Percentiles rank a stretch among this genome's conserved stretches.
These are phyloP conservation scores for Ischnus inquisitorius DNA, from an alignment of 2,888 invertebrate genomes.

Conservation along the genomic window DNA sequence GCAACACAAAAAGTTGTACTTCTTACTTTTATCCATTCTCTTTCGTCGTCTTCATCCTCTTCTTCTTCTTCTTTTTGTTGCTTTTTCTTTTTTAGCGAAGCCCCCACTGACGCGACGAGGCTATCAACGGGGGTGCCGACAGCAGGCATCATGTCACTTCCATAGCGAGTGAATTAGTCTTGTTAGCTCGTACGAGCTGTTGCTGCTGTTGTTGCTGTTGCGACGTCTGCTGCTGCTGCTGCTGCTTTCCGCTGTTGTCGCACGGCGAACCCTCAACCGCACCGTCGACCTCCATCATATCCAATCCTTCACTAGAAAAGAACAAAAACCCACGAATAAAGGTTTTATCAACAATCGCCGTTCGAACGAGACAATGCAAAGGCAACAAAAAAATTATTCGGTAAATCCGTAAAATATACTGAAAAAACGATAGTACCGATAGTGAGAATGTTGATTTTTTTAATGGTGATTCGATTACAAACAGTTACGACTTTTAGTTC, in stretches of 20 bases:
- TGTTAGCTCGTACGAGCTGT: constrained; percentile 86
- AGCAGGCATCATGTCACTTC: constrained; percentile 88
- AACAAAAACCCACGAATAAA: no score
- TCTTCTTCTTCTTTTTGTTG: constrained; percentile 27
- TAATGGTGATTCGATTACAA: no score
- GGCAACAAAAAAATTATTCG: no score
- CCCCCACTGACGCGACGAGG: constrained; percentile 83
- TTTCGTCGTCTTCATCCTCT: constrained; percentile 48
- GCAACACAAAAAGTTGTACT: constrained; percentile 37
- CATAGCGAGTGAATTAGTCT: constrained; percentile 87
- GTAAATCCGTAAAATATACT: no score
- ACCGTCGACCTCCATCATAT: constrained; percentile 82
- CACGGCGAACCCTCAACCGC: constrained; percentile 81
- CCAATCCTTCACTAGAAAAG: constrained; percentile 82
- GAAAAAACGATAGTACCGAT: no score
- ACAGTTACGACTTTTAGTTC: no score
- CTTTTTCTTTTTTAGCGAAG: constrained; percentile 78
- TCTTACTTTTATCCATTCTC: constrained; percentile 64
- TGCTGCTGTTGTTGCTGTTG: constrained; percentile 76
- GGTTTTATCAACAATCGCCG: no score
- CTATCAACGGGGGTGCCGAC: constrained; percentile 83
- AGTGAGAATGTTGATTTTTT: no score
- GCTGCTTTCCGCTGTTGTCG: constrained; percentile 81
- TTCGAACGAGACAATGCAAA: no score
- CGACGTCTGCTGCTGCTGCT: constrained; percentile 73